Conservation (phyloP, 2,888 invertebrate genomes). For the Trichopria drosophilae region DNA sequence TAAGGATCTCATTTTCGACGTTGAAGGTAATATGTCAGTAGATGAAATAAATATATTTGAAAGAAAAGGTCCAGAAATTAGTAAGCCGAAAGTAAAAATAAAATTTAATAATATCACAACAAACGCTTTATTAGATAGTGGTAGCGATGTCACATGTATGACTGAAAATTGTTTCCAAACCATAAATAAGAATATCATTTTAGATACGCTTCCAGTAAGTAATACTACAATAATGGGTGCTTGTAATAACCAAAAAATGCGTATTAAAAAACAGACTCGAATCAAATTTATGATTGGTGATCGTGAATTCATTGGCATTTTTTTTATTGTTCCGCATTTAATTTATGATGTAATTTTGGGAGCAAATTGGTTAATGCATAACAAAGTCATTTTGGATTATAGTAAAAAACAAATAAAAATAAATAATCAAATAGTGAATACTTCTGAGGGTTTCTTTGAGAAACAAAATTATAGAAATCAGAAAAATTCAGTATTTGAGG, state of each 20-base stretch:
- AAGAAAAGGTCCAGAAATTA: too few species aligned
- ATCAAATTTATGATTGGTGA: not conserved
- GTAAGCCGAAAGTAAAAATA: too few species aligned
- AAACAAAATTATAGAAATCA: too few species aligned
- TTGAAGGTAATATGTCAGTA: too few species aligned
- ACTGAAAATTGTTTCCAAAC: not conserved
- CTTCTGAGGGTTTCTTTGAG: too few species aligned
- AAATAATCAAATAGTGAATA: too few species aligned
- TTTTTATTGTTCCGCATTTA: not conserved
- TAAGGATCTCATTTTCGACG: too few species aligned
- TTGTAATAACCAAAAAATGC: not conserved
- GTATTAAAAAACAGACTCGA: not conserved
- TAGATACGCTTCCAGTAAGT: not conserved
- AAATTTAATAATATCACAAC: too few species aligned
- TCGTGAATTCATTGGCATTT: not conserved
- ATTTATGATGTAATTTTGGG: not conserved
- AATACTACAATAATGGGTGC: not conserved
- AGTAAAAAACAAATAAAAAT: not conserved
- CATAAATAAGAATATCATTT: not conserved
- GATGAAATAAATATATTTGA: too few species aligned
- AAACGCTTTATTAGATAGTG: too few species aligned
- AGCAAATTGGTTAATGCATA: not conserved
- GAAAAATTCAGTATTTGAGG: too few species aligned
- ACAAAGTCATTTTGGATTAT: not conserved
- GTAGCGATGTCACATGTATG: too few species aligned